Conservation (phyloP, 2,113 vertebrate species). For the Myotis davidii region DNA sequence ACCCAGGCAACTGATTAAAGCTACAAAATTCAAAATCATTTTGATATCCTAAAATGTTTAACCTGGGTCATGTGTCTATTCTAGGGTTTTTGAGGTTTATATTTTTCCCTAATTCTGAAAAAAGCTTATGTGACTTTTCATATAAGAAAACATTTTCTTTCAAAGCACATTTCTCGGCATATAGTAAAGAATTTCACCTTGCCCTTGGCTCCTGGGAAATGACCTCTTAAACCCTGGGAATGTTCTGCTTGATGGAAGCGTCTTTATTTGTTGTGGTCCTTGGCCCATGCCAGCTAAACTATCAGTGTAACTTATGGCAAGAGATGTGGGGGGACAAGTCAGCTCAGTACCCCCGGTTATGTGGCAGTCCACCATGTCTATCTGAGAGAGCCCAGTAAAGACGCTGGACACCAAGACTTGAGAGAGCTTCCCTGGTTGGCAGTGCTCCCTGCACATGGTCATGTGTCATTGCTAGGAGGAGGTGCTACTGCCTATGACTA, state of each 20-base stretch:
- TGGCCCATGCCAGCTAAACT: not conserved
- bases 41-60: not conserved
- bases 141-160: not conserved
- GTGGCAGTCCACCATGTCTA: accelerated
- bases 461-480: accelerated
- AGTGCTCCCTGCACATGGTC: not conserved
- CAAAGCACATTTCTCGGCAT: not conserved
- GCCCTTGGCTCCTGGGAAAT: not conserved
- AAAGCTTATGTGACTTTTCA: not conserved
- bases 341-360: not conserved
- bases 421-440: not conserved
- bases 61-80: not conserved
- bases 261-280: not conserved
- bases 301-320: not conserved
- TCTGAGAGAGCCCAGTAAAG: not conserved
- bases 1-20: not conserved
- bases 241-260: not conserved
- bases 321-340: not conserved
- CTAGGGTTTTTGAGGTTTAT: not conserved
- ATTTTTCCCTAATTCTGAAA: not conserved
- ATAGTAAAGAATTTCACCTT: not conserved
- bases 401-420: not conserved
- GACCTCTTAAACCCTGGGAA: not conserved
- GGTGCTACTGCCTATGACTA: too few relatives aligned
- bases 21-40: not conserved